A percentile compares a stretch with the other conserved stretches of the same genome.
Conservation (phyloP, 2,888 invertebrate genomes). For the Cactoblastis cactorum region DNA sequence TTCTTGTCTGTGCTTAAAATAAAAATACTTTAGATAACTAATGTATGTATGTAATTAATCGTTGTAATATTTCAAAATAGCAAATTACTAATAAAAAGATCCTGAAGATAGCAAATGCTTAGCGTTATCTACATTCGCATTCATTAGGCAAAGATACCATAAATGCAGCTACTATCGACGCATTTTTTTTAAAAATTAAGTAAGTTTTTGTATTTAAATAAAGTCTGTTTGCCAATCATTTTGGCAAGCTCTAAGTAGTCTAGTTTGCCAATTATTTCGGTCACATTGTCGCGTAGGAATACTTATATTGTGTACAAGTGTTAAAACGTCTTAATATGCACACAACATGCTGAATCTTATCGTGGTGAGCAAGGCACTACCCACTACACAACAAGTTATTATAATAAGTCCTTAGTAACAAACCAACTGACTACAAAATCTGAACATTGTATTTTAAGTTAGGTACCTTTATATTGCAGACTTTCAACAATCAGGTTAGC, state of each 20-base stretch:
- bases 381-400: constrained; percentile 16
- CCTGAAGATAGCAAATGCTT: constrained; percentile 12
- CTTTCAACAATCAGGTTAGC: constrained; percentile 16
- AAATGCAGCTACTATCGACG: neutral
- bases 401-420: neutral
- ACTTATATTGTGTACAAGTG: neutral
- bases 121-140: constrained; percentile 1
- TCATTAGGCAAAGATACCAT: neutral
- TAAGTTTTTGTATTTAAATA: neutral
- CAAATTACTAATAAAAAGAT: constrained; percentile 13
- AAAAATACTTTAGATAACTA: constrained; percentile 21
- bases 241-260: neutral
- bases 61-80: constrained; percentile 24
- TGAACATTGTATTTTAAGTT: constrained; percentile 2
- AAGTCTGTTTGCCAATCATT: too few relatives aligned
- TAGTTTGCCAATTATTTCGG: neutral
- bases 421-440: constrained; percentile 9
- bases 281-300: neutral
- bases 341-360: constrained; percentile 5
- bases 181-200: neutral
- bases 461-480: constrained; percentile 17
- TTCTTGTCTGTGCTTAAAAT: constrained; percentile 43
- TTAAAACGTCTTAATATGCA: neutral
- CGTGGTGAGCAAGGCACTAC: constrained; percentile 18
- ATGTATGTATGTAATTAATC: constrained; percentile 29